phyloP scores from a whole-genome alignment of 2,113 vertebrate genomes.

The Chaetops frenatus region DNA sequence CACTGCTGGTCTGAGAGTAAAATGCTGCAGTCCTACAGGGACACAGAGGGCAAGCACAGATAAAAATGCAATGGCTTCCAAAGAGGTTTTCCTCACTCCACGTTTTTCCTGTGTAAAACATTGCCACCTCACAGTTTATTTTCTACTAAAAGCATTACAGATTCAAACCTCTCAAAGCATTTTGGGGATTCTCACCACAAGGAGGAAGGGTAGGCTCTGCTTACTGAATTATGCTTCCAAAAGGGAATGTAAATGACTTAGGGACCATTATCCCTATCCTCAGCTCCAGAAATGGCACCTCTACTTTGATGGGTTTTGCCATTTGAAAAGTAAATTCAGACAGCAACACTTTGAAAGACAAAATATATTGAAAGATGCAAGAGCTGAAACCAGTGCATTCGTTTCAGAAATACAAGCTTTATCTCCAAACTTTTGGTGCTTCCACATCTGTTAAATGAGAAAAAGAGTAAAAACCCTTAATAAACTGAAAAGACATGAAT shows the following conservation, averaged over 20 bases:
- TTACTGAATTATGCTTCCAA: neutral
- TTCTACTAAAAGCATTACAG: neutral
- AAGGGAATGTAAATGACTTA: neutral
- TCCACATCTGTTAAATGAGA: neutral
- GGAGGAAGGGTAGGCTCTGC: neutral
- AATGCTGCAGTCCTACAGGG: neutral
- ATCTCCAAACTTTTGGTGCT: neutral
- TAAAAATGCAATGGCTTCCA: neutral
- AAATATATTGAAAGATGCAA: neutral
- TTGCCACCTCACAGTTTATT: accelerated
- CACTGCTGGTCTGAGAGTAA: neutral
- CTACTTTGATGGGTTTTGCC: neutral
- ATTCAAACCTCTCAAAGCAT: neutral
- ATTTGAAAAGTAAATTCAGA: neutral
- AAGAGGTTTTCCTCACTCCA: accelerated
- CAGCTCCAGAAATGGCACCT: neutral
- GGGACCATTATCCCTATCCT: accelerated
- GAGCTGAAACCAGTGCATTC: neutral
- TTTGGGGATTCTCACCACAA: neutral
- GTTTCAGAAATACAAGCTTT: neutral
- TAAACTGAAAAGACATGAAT: neutral
- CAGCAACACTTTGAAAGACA: neutral
- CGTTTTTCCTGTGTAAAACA: neutral
- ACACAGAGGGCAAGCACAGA: neutral
- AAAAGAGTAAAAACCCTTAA: neutral